Base-by-base conservation (phyloP, 2,113 vertebrate species). In the Lota lota region DNA sequence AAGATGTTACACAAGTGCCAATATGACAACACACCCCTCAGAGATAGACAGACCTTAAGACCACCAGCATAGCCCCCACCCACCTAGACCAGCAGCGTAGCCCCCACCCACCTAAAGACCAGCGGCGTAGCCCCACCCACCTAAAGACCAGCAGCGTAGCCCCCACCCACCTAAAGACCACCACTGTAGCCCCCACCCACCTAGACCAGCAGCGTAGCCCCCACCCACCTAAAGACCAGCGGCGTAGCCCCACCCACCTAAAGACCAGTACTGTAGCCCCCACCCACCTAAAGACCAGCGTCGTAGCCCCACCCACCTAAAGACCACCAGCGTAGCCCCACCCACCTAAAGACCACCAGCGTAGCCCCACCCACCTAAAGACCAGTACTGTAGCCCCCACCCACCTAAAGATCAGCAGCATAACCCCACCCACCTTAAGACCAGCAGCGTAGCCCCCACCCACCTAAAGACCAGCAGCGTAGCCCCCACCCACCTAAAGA, bases 401-500 rank as follows among this genome's bases (percentile, higher is more conserved):
- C 18, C 56, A 18, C 56, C 6, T 4, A 0, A 3, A 33, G 28
- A 33, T 6, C 28, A 6, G 1, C 28, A 33, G 28, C 53, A 18
- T 56, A 56, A 16, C 1, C 53, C 53, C 3, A 1, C 15, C 4
- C 53, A 7, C 28, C 28, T 17, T 6, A 18, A 56, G 53, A 56
- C 15, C 7, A 17, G 1, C 8, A n/a, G 53, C 53, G 14, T 28
- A 56, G 53, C 4, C 28, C 2, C 4, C n/a, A 51, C 11, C 11
- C 11, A 1, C 51, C 17, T 53, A 6, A 24, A 24, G 15, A 54
- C 14, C 53, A 54, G 14, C 14, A 7, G 17, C 17, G 8, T 53
- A 17, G 17, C 28, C 18, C 51, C 51, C 40, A 12, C 40, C 40
- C 40, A 56, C 97, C 94, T 99, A n/a, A n/a, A n/a, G n/a, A n/a